Percentiles rank a stretch among this genome's conserved stretches.
These are phyloP conservation scores for Heliconius melpomene DNA, from an alignment of 1,140 invertebrate genomes.

Conservation along the genomic window DNA sequence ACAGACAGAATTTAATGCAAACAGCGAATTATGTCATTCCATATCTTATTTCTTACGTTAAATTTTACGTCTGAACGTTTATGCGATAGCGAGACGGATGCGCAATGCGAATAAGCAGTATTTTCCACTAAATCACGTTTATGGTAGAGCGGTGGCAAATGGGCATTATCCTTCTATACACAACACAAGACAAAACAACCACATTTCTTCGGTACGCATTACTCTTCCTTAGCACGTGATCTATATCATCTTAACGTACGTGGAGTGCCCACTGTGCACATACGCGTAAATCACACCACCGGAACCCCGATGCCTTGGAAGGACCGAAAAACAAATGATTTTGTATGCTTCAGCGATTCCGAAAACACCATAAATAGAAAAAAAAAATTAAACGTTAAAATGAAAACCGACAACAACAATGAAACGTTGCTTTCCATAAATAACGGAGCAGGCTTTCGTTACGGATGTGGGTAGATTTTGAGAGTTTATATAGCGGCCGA, in stretches of 20 bases:
- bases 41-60: constrained; percentile 63
- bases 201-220: constrained; percentile 60
- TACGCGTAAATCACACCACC: constrained; percentile 59
- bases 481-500: constrained; percentile 73
- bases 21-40: constrained; percentile 48
- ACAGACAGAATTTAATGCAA: constrained; percentile 39
- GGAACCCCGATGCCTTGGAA: constrained; percentile 57
- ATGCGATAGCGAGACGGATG: constrained; percentile 60
- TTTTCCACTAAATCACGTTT: constrained; percentile 70
- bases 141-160: constrained; percentile 53
- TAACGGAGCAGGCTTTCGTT: constrained; percentile 75
- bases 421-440: constrained; percentile 79
- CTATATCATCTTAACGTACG: constrained; percentile 51
- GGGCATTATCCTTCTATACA: constrained; percentile 59
- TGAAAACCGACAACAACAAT: constrained; percentile 78
- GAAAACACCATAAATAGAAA: constrained; percentile 72
- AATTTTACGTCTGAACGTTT: constrained; percentile 64
- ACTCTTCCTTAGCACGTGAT: constrained; percentile 53
- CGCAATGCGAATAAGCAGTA: constrained; percentile 71
- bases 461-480: constrained; percentile 78
- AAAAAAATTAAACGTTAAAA: constrained; percentile 75
- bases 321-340: constrained; percentile 68
- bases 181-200: constrained; percentile 61
- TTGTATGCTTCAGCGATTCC: constrained; percentile 58
- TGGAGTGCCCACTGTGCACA: constrained; percentile 52